A percentile compares a stretch with the other conserved stretches of the same genome.
Conservation (phyloP, 1,140 invertebrate genomes). For the Halictus rubicundus region DNA sequence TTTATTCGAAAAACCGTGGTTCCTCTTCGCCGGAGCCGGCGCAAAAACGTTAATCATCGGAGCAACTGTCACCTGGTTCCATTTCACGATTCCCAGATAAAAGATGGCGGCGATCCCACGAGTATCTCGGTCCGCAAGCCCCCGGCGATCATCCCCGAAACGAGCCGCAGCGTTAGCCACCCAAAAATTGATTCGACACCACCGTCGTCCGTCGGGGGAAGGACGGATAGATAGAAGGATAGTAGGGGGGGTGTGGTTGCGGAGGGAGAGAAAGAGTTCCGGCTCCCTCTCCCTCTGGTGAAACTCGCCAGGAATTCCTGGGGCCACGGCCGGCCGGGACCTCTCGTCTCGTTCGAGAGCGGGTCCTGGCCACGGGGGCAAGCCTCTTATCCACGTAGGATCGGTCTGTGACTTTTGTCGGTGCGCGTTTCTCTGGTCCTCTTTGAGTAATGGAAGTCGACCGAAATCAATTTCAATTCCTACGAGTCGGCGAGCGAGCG, state of each 20-base stretch:
- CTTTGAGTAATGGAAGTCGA: constrained; percentile 75
- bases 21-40: too few species aligned
- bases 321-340: constrained; percentile 58
- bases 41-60: neutral
- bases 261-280: constrained; percentile 33
- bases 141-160: neutral
- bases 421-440: constrained; percentile 64
- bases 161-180: too few species aligned
- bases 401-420: constrained; percentile 73
- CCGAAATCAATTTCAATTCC: constrained; percentile 75
- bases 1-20: too few species aligned
- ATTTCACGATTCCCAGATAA: neutral
- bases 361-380: constrained; percentile 46
- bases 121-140: neutral
- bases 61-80: neutral
- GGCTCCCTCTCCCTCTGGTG: constrained; percentile 67
- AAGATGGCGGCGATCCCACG: neutral
- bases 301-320: constrained; percentile 72
- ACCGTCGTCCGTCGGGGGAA: neutral
- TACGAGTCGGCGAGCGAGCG: constrained; percentile 49
- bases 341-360: constrained; percentile 57
- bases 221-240: neutral
- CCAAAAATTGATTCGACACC: constrained; percentile 34
- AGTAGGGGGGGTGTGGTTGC: constrained; percentile 13
- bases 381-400: constrained; percentile 70